A percentile compares a stretch with the other conserved stretches of the same genome.
These are phyloP conservation scores for Sebastes schlegelii DNA, from an alignment of 2,113 vertebrate genomes.

Conservation along the genomic window DNA sequence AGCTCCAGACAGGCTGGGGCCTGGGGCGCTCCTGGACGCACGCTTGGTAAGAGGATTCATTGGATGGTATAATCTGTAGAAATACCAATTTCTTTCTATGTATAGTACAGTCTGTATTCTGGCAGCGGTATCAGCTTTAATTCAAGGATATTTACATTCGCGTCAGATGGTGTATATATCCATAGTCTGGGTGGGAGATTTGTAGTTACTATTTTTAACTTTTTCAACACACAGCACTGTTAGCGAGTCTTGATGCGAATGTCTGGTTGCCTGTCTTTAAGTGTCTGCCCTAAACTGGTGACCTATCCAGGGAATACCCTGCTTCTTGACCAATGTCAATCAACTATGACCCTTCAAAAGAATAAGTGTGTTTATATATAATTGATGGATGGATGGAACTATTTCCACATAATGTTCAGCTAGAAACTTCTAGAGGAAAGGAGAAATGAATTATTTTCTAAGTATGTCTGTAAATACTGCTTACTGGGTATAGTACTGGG, in stretches of 20 bases:
- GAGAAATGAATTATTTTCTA: too few relatives aligned
- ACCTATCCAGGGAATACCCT: neutral
- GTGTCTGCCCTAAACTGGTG: neutral
- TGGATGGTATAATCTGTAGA: neutral
- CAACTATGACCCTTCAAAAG: neutral
- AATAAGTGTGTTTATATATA: too few relatives aligned
- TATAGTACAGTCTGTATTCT: neutral
- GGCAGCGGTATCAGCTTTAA: neutral
- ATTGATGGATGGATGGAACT: too few relatives aligned
- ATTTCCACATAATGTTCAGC: too few relatives aligned
- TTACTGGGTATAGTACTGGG: too few relatives aligned
- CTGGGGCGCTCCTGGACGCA: slow-evolving; percentile 81
- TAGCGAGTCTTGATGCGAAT: neutral
- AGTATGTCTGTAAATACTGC: too few relatives aligned
- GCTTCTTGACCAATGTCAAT: neutral
- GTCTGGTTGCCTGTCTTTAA: neutral
- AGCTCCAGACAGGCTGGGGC: slow-evolving; percentile 80
- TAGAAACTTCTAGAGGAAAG: too few relatives aligned
- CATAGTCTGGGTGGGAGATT: neutral
- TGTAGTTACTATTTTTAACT: neutral
- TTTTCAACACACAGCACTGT: neutral
- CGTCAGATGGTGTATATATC: neutral
- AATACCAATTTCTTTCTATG: neutral
- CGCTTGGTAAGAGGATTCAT: slow-evolving; percentile 74
- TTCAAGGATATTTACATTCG: neutral